Conservation (phyloP, 2,888 invertebrate species). For the Euplagia quadripunctaria region DNA sequence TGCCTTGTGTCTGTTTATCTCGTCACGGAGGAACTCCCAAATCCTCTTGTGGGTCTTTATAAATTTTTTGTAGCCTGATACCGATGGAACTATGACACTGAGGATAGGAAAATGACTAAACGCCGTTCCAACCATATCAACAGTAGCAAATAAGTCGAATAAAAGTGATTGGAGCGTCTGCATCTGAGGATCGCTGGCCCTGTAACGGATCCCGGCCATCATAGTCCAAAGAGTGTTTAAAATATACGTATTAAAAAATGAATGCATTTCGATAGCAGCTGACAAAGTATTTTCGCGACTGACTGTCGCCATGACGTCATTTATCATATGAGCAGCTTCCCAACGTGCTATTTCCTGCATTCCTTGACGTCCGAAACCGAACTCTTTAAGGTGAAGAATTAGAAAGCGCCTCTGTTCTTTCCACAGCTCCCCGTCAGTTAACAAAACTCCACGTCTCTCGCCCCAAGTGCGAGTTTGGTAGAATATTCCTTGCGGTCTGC, state of each 20-base stretch:
- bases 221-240: slow-evolving; percentile 94
- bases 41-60: slow-evolving; percentile 90
- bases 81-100: slow-evolving; percentile 90
- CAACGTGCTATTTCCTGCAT: slow-evolving; percentile 91
- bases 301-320: slow-evolving; percentile 78
- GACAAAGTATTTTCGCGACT: slow-evolving; percentile 69
- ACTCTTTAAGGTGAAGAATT: slow-evolving; percentile 92
- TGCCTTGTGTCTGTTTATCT: slow-evolving; percentile 90
- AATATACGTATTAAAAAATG: slow-evolving; percentile 92
- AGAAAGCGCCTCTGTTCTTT: slow-evolving; percentile 93
- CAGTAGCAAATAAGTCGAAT: slow-evolving; percentile 90
- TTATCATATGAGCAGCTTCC: slow-evolving; percentile 90
- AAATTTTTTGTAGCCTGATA: slow-evolving; percentile 92
- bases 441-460: slow-evolving; percentile 90
- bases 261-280: slow-evolving; percentile 89
- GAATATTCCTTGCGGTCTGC: slow-evolving; percentile 92
- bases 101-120: slow-evolving; percentile 94
- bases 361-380: slow-evolving; percentile 93
- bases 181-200: slow-evolving; percentile 90
- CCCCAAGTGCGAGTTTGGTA: slow-evolving; percentile 93
- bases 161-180: slow-evolving; percentile 90
- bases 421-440: slow-evolving; percentile 92
- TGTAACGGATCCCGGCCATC: slow-evolving; percentile 93
- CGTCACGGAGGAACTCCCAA: slow-evolving; percentile 91
- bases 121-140: slow-evolving; percentile 93